Evolutionary conservation across 2,888 invertebrate species (phyloP).

Genomic region (Polydrusus tereticollis): DNA sequence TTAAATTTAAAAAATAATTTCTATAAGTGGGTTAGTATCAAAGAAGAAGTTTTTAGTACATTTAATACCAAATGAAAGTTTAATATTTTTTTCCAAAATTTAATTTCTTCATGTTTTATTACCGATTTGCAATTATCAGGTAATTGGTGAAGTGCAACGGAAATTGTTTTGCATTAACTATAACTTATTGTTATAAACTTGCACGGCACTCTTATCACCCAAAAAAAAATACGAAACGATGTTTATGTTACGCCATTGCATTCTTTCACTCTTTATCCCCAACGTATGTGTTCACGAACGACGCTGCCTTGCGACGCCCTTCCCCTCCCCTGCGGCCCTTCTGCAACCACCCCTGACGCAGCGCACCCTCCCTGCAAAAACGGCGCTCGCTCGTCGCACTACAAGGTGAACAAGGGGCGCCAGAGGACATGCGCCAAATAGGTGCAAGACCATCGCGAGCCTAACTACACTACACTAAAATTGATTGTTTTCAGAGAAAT

Average conservation of each 20-base stretch:
- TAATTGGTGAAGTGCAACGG: no score
- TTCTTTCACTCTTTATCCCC: slow-evolving; percentile 23
- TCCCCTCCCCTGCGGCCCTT: slow-evolving; percentile 31
- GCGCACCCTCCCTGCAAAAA: slow-evolving; percentile 45
- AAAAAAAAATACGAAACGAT: no score
- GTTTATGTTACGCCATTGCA: slow-evolving; percentile 33
- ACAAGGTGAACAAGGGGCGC: slow-evolving; percentile 41
- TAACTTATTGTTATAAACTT: no score
- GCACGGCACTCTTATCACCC: no score
- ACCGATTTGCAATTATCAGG: no score
- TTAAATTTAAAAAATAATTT: no score
- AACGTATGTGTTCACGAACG: slow-evolving; percentile 22
- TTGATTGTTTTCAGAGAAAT: slow-evolving; percentile 62
- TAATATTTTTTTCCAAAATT: no score
- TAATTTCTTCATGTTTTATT: no score
- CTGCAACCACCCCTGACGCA: slow-evolving; percentile 44
- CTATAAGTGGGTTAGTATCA: no score
- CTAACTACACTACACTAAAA: slow-evolving; percentile 59
- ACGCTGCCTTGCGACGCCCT: slow-evolving; percentile 37
- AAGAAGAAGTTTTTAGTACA: no score
- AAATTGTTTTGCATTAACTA: no score
- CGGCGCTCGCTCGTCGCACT: slow-evolving; percentile 39
- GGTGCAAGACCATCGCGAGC: slow-evolving; percentile 58
- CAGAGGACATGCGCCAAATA: slow-evolving; percentile 58
- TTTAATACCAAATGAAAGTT: no score